Conservation (phyloP, 2,797 vertebrate genomes). For the Selene dorsalis region DNA sequence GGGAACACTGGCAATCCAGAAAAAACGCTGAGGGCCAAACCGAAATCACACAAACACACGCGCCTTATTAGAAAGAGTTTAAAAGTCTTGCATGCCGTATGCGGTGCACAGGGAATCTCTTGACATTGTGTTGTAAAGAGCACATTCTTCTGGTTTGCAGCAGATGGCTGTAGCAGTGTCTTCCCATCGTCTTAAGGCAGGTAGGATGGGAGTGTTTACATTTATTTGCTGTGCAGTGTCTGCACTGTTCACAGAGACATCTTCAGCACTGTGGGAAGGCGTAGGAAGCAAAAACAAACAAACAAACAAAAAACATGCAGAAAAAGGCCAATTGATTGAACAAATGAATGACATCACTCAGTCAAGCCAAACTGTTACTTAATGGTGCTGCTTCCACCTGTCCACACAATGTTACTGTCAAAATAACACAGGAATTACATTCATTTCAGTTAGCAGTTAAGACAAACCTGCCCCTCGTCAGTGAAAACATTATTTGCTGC, state of each 20-base stretch:
- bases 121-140: conserved; percentile 19
- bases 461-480: conserved; percentile 33
- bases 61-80: conserved; percentile 3
- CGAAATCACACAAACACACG: conserved; percentile 34
- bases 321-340: neutral
- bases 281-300: neutral
- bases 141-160: conserved; percentile 52
- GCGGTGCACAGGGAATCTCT: conserved; percentile 23
- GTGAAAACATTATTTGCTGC: conserved; percentile 2
- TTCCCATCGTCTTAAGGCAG: conserved; percentile 61
- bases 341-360: neutral
- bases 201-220: conserved; percentile 28
- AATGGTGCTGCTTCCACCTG: neutral
- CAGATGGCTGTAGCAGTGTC: conserved; percentile 16
- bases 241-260: conserved; percentile 3
- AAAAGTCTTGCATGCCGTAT: conserved; percentile 58
- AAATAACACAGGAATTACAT: conserved; percentile 28
- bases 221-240: conserved; percentile 21
- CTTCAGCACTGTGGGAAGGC: conserved; percentile 3
- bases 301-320: neutral
- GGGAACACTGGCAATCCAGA: neutral
- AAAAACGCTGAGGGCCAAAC: conserved; percentile 18
- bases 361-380: neutral
- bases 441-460: conserved; percentile 41
- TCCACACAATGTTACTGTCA: neutral